Conservation (phyloP, 1,140 invertebrate species). For the Drosophila insularis region DNA sequence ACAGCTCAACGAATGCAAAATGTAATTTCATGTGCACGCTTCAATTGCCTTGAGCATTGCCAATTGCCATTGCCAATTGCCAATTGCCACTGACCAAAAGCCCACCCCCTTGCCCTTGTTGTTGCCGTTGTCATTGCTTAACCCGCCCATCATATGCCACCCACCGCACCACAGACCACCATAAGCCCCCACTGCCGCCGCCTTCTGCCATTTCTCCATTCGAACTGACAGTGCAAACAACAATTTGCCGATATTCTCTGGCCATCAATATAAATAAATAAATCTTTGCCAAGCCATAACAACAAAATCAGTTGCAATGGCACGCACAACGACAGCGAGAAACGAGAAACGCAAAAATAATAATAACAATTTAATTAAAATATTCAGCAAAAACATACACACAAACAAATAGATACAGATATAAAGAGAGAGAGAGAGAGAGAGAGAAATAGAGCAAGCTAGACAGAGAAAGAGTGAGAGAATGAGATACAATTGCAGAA, state of each 20-base stretch:
- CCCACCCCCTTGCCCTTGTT: not conserved
- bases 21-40: constrained; percentile 70
- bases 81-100: constrained; percentile 24
- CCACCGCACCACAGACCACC: not conserved
- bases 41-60: constrained; percentile 74
- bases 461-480: not conserved
- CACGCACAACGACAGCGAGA: constrained; percentile 51
- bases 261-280: constrained; percentile 78
- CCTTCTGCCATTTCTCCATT: not conserved
- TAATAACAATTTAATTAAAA: constrained; percentile 80
- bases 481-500: not conserved
- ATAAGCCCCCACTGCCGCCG: not conserved
- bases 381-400: constrained; percentile 71
- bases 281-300: constrained; percentile 75
- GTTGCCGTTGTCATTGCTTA: not conserved
- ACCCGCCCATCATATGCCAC: not conserved
- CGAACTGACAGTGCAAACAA: constrained; percentile 53
- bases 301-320: constrained; percentile 77
- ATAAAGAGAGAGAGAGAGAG: not conserved
- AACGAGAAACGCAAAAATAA: constrained; percentile 59
- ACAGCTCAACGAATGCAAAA: constrained; percentile 56
- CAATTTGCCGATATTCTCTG: constrained; percentile 45
- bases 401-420: constrained; percentile 36
- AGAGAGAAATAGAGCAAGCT: not conserved
- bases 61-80: constrained; percentile 42